Evolutionary conservation across 2,113 vertebrate genomes (phyloP).

Genomic region (Lota lota): DNA sequence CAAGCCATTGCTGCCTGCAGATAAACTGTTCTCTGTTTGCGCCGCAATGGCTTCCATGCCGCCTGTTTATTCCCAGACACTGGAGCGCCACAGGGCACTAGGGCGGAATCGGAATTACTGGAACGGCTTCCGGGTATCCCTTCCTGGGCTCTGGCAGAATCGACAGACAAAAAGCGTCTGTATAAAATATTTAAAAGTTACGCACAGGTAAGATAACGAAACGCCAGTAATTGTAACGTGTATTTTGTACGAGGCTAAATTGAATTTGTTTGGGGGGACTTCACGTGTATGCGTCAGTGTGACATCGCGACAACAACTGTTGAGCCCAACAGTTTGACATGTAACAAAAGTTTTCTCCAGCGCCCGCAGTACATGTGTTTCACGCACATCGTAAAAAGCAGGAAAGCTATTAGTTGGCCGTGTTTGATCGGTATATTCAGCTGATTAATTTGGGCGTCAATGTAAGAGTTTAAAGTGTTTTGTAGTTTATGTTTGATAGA

Average conservation of each 20-base stretch:
- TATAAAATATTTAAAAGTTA: background rate
- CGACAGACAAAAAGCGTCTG: background rate
- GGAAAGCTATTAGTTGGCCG: too few relatives aligned
- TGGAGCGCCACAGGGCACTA: conserved; percentile 13
- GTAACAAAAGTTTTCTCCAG: too few relatives aligned
- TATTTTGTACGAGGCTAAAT: background rate
- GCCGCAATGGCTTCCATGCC: background rate
- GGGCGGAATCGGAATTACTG: conserved; percentile 45
- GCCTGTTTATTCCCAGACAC: background rate
- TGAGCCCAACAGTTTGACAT: background rate
- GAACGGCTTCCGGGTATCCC: conserved; percentile 53
- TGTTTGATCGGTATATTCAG: too few relatives aligned
- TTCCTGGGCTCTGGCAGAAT: background rate
- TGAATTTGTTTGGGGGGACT: background rate
- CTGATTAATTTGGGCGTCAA: too few relatives aligned
- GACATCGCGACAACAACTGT: conserved; percentile 5
- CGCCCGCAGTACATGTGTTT: too few relatives aligned
- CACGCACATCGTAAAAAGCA: too few relatives aligned
- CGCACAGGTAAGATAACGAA: background rate
- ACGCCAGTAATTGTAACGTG: background rate
- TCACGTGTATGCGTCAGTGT: background rate
- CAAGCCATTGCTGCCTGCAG: background rate
- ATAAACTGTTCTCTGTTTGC: background rate
- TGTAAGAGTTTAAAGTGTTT: too few relatives aligned
- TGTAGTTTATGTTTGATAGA: background rate